Evolutionary conservation across 2,797 vertebrate genomes (phyloP).

Genomic region (Pelochelys cantorii): DNA sequence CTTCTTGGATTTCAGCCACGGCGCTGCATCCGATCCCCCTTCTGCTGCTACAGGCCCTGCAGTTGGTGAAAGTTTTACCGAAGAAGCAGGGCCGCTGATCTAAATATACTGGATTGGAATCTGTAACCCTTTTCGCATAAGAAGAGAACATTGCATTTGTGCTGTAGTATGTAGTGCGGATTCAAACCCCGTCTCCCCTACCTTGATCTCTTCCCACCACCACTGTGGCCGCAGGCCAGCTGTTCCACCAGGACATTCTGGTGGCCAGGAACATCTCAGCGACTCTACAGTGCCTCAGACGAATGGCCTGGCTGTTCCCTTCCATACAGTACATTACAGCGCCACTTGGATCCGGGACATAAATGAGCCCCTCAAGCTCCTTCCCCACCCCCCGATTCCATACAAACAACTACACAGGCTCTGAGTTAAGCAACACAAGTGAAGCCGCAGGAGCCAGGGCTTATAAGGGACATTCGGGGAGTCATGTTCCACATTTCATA

Average conservation of each 20-base stretch:
- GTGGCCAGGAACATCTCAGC: background rate
- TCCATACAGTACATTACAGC: background rate
- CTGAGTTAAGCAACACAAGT: background rate
- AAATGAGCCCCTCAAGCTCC: background rate
- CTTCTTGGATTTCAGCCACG: background rate
- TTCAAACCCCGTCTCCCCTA: background rate
- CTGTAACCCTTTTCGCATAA: background rate
- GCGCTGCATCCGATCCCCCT: background rate
- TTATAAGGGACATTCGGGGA: background rate
- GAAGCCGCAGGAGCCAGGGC: background rate
- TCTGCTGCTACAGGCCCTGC: background rate
- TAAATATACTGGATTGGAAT: background rate
- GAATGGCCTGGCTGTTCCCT: background rate
- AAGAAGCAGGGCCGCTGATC: background rate
- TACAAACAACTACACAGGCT: background rate
- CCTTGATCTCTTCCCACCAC: background rate
- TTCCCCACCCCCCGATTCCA: rapidly evolving
- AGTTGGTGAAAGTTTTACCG: background rate
- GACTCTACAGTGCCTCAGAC: background rate
- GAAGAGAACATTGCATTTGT: background rate
- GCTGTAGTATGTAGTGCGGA: background rate
- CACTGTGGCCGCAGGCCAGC: background rate
- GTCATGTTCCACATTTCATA: background rate
- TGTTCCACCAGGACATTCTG: background rate
- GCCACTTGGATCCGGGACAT: background rate